Evolutionary conservation across 2,113 vertebrate genomes (phyloP).

Genomic region (Hirundichthys speculiger): DNA sequence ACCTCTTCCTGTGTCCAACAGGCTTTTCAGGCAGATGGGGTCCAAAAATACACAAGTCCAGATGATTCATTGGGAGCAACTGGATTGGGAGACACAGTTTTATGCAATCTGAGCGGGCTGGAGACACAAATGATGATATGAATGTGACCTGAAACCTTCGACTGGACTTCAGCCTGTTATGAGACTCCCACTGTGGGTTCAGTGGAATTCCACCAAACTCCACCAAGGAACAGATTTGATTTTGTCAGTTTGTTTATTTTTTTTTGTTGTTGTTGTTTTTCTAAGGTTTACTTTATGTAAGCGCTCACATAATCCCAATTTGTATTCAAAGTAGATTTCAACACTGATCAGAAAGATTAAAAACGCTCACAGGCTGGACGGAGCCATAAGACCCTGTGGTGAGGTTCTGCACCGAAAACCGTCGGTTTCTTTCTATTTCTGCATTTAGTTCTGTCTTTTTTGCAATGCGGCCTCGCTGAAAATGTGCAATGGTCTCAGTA

Average conservation of each 20-base stretch:
- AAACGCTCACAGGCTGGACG: background rate
- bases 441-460: too few relatives aligned
- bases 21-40: slow-evolving; percentile 23
- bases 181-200: slow-evolving; percentile 1
- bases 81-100: slow-evolving; percentile 35
- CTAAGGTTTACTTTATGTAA: slow-evolving; percentile 65
- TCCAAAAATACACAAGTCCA: slow-evolving; percentile 62
- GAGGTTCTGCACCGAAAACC: background rate
- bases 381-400: background rate
- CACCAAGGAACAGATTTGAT: slow-evolving; percentile 38
- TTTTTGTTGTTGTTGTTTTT: slow-evolving; percentile 40
- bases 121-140: slow-evolving; percentile 2
- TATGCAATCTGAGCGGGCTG: slow-evolving; percentile 33
- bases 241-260: slow-evolving; percentile 25
- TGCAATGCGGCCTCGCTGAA: too few relatives aligned
- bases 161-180: background rate
- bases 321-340: slow-evolving; percentile 55
- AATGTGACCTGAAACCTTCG: slow-evolving; percentile 1
- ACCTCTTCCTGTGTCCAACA: slow-evolving; percentile 18
- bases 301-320: slow-evolving; percentile 49
- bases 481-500: too few relatives aligned
- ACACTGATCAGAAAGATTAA: slow-evolving; percentile 36
- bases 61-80: slow-evolving; percentile 33
- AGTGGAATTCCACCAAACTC: slow-evolving; percentile 20
- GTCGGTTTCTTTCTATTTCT: background rate